Conservation (phyloP, 2,113 vertebrate genomes). For the Xiphias gladius region DNA sequence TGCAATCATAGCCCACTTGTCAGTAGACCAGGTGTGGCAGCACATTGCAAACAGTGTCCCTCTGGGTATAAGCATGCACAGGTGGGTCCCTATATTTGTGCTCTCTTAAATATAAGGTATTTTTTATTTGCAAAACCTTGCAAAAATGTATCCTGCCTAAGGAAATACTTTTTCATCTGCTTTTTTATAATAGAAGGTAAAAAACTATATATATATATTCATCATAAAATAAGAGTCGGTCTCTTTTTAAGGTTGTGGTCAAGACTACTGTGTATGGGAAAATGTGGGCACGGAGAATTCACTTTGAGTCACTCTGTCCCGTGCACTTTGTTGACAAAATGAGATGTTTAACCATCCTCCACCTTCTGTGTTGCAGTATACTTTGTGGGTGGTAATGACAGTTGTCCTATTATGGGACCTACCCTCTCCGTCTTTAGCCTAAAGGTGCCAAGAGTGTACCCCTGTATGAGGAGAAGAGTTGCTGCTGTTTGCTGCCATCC, state of each 20-base stretch:
- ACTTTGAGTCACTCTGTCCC: constrained; percentile 6
- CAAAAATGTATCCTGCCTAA: background rate
- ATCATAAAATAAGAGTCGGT: background rate
- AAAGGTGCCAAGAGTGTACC: background rate
- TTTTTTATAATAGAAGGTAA: background rate
- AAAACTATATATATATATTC: background rate
- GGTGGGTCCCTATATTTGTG: constrained; percentile 23
- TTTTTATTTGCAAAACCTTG: background rate
- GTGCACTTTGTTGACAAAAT: background rate
- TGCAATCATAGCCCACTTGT: background rate
- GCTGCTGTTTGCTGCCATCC: background rate
- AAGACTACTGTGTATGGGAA: background rate
- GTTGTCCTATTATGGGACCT: background rate
- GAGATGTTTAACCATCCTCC: constrained; percentile 13
- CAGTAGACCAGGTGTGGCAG: constrained; percentile 39
- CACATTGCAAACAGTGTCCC: constrained; percentile 6
- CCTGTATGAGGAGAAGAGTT: background rate
- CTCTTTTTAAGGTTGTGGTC: background rate
- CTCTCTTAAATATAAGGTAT: background rate
- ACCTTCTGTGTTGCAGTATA: constrained; percentile 9
- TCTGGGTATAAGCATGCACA: constrained; percentile 1
- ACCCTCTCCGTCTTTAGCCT: background rate
- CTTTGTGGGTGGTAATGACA: background rate
- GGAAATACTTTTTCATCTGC: background rate
- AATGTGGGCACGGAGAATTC: constrained; percentile 3